phyloP scores from a whole-genome alignment of 2,888 invertebrate genomes.

The Hermaeophaga mercurialis region DNA sequence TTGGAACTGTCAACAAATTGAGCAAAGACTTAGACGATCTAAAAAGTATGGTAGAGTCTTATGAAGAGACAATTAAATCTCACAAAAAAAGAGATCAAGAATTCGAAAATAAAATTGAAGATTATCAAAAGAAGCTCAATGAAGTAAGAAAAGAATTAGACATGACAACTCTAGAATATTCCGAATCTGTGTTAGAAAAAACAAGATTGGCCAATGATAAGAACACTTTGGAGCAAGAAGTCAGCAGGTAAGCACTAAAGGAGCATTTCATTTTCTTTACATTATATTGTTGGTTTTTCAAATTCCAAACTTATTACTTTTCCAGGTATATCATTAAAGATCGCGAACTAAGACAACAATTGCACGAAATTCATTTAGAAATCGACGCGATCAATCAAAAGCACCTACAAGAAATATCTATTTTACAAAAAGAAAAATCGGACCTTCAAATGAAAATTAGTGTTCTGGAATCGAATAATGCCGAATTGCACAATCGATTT shows the following conservation, averaged over 20 bases:
- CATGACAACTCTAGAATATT: conserved; percentile 73
- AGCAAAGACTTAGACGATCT: conserved; percentile 58
- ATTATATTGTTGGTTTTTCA: conserved; percentile 1
- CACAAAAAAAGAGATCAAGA: conserved; percentile 47
- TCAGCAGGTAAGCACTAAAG: conserved; percentile 53
- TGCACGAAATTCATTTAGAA: conserved; percentile 48
- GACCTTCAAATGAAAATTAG: conserved; percentile 57
- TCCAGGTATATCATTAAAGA: conserved; percentile 57
- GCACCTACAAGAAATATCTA: conserved; percentile 46
- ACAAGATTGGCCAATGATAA: conserved; percentile 75
- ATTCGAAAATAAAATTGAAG: conserved; percentile 47
- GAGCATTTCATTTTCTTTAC: background rate
- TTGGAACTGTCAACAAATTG: conserved; percentile 58
- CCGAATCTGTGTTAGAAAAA: conserved; percentile 74
- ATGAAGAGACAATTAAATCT: conserved; percentile 54
- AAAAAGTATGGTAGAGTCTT: conserved; percentile 56
- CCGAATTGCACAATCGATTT: conserved; percentile 53
- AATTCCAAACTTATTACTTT: too few relatives aligned
- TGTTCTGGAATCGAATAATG: conserved; percentile 55
- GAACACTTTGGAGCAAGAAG: conserved; percentile 67
- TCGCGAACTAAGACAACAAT: conserved; percentile 55
- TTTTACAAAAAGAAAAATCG: conserved; percentile 57
- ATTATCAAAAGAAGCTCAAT: conserved; percentile 61
- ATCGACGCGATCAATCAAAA: conserved; percentile 46
- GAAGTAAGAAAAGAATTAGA: conserved; percentile 69